A percentile compares a stretch with the other conserved stretches of the same genome.
Conservation (phyloP, 2,888 invertebrate genomes). For the Smittia aterrima region DNA sequence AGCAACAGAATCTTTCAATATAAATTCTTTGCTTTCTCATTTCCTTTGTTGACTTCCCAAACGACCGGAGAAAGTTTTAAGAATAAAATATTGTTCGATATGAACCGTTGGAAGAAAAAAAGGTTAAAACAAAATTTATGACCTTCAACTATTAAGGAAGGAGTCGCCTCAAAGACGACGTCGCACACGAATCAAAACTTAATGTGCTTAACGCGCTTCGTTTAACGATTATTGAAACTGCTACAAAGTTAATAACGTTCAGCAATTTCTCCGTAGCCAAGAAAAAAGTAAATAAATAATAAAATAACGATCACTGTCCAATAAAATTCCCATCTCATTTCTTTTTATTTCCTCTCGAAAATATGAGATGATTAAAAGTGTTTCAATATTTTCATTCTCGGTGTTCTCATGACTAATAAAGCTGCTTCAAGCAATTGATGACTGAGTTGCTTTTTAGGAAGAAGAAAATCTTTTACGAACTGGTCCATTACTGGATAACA, state of each 20-base stretch:
- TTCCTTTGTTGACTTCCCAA: too few species aligned
- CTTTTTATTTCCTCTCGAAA: background rate
- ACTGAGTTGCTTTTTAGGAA: too few species aligned
- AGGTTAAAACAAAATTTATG: conserved; percentile 33
- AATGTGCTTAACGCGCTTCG: conserved; percentile 17
- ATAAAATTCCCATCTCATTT: background rate
- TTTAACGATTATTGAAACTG: conserved; percentile 26
- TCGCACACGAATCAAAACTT: background rate
- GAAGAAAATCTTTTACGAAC: too few species aligned
- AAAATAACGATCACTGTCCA: background rate
- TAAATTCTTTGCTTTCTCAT: too few species aligned
- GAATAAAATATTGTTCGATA: conserved; percentile 19
- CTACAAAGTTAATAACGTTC: conserved; percentile 21
- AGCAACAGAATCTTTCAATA: too few species aligned
- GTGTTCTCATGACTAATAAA: background rate
- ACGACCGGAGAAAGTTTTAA: background rate
- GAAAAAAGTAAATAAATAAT: conserved; percentile 16
- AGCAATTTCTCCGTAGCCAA: background rate
- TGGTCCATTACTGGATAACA: too few species aligned
- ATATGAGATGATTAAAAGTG: conserved; percentile 30
- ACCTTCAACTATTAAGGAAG: conserved; percentile 31
- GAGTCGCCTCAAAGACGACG: background rate
- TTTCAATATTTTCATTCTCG: conserved; percentile 12
- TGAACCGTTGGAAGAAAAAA: background rate
- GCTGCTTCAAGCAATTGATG: too few species aligned